Evolutionary conservation across 2,888 invertebrate genomes (phyloP).

Genomic region (Meganola albula): DNA sequence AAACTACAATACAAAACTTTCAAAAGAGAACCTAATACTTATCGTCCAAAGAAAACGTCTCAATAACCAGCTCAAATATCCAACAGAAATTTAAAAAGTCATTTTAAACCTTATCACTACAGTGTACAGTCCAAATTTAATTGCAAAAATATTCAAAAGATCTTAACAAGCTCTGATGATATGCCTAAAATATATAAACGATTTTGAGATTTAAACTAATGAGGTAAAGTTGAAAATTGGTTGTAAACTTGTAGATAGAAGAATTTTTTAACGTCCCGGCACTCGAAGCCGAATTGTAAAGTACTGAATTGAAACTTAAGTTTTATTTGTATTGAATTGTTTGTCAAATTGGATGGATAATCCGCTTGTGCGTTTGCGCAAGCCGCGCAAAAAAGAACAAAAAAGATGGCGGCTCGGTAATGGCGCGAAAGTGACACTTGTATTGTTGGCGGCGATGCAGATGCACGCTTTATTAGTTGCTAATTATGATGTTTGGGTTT

Average conservation of each 20-base stretch:
- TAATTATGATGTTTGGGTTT: slow-evolving; percentile 16
- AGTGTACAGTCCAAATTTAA: too few species aligned
- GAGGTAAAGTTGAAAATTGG: slow-evolving; percentile 17
- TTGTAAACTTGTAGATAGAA: slow-evolving; percentile 11
- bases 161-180: too few species aligned
- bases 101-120: slow-evolving; percentile 16
- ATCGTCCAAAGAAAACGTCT: slow-evolving; percentile 31
- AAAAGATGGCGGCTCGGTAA: slow-evolving; percentile 40
- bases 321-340: slow-evolving; percentile 43
- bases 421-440: slow-evolving; percentile 40
- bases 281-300: slow-evolving; percentile 50
- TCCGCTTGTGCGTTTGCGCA: slow-evolving; percentile 46
- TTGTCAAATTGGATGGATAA: slow-evolving; percentile 58
- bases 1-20: slow-evolving; percentile 28
- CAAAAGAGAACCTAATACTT: slow-evolving; percentile 38
- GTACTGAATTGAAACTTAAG: slow-evolving; percentile 36
- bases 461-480: slow-evolving; percentile 17
- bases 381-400: slow-evolving; percentile 29
- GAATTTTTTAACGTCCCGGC: slow-evolving; percentile 35
- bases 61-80: slow-evolving; percentile 47
- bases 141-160: too few species aligned
- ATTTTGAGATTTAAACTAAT: too few species aligned
- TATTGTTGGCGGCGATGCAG: slow-evolving; percentile 23
- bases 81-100: slow-evolving; percentile 11
- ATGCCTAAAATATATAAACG: too few species aligned